phyloP scores from a whole-genome alignment of 2,888 invertebrate genomes.

The Julus scanicus region DNA sequence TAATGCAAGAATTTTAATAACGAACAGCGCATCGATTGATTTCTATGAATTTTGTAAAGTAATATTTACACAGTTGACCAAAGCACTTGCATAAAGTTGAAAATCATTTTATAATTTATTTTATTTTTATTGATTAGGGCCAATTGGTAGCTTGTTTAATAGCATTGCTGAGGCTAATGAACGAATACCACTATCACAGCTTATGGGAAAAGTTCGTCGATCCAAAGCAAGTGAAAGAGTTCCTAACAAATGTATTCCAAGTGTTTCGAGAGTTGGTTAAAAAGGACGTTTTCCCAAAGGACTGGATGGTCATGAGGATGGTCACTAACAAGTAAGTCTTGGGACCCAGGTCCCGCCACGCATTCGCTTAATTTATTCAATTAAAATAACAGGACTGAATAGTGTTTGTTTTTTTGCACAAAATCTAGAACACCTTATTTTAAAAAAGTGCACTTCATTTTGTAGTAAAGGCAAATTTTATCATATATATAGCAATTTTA shows the following conservation, averaged over 20 bases:
- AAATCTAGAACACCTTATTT: too few species aligned
- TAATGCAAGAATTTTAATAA: background rate
- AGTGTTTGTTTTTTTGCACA: too few species aligned
- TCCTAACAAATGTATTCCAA: conserved; percentile 82
- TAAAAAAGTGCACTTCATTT: too few species aligned
- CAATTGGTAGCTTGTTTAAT: conserved; percentile 87
- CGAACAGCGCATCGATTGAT: background rate
- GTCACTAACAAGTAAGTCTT: conserved; percentile 75
- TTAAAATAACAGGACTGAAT: background rate
- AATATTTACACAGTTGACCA: background rate
- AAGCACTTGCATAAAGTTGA: conserved; percentile 66
- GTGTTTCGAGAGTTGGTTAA: conserved; percentile 83
- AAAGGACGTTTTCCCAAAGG: conserved; percentile 83
- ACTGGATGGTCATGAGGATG: conserved; percentile 92
- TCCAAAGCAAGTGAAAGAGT: conserved; percentile 84
- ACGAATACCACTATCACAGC: conserved; percentile 86
- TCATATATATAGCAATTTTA: too few species aligned
- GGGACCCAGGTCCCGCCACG: background rate
- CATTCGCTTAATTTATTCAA: background rate
- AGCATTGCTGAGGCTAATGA: conserved; percentile 85
- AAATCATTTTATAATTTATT: background rate
- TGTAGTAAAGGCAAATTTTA: too few species aligned
- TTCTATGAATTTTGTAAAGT: background rate
- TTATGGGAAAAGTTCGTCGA: conserved; percentile 85
- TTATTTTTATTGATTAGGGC: conserved; percentile 70